Base-by-base conservation (phyloP, 2,113 vertebrate species). In the Castor canadensis region DNA sequence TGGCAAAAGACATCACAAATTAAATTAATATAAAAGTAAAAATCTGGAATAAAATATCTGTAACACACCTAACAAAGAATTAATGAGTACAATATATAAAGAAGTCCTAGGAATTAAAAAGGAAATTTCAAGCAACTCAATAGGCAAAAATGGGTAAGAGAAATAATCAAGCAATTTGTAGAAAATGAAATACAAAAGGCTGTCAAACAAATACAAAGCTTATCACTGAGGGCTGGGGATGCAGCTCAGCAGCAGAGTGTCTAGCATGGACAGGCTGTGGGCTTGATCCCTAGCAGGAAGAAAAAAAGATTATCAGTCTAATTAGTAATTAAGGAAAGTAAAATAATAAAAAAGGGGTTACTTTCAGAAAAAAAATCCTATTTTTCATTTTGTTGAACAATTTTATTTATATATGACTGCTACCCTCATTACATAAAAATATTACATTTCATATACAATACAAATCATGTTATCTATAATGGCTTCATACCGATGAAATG, bases 301-400 rank as follows among this genome's bases (percentile, higher is more conserved):
- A 56, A 77, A 47, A 26, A 77, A 77, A 26, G 17, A 26, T 35
- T 28, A 49, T 45, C 54, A 45, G 45, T 87, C 28, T 58, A 75
- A 73, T 49, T 64, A 73, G 26, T 73, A 87, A 84, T 90, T 84
- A 91, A 52, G 45, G 58, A 83, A 87, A 96, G 88, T 81, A 77
- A 92, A 95, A 79, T n/a, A 67, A 95, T 75, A 87, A 92, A 95
- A 87, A 66, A 49, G 45, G 76, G n/a, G 13, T 76, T 16, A 62
- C 60, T 92, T 93, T 66, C 69, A 82, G 40, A 89, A 80, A 43
- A 72, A 92, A 87, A 79, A 67, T 82, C 47, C 5, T 16, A 40
- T 35, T 64, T 96, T 94, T 90, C 77, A 90, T 77, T 92, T 80
- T 75, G 38, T 71, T 60, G 85, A 66, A 87, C n/a, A 87, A 32